Evolutionary conservation across 2,797 vertebrate species (phyloP), one percentile per base, ranked within the genome.

Genomic region (Anguilla marmorata): DNA sequence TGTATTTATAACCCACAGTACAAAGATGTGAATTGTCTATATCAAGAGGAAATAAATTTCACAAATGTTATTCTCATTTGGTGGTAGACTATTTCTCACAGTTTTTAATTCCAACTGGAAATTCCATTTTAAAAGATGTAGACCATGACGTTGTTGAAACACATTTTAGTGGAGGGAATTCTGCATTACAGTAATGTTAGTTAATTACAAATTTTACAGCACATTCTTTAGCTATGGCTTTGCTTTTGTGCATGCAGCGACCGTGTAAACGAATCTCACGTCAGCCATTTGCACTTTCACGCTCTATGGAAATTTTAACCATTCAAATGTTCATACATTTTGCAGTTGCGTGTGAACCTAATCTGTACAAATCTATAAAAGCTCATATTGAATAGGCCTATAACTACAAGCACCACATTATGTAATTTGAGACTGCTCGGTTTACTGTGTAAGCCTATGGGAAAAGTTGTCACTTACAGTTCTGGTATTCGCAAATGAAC

Each of bases 101-200:
- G 79, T 82, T 82, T 82, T 80, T 4, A 19, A 19, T 48, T 48
- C 79, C 14, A 41, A 79, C 37, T 50, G 79, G 8, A 41, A 50
- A 82, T 79, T 45, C 1, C 12, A 82, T 48, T n/a, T 69, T 82
- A 48, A 82, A 82, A 82, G 45, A 19, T n/a, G 79, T 82, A 41
- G 33, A 19, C 33, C 24, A 5, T 9, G 72, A 21, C 0, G 8
- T 82, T 82, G 16, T 82, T 82, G 41, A 9, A 82, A 48, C 45
- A 8, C 9, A 45, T 9, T 7, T 9, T 82, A 50, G 50, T 82
- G 41, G 41, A 5, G 41, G 21, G 50, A 82, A 48, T 24, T n/a
- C 24, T 48, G 8, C 79, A 27, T 50, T 82, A 50, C 7, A 82
- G 5, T 12, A 45, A 82, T 82, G 79, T n/a, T 50, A 82, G 24